These are phyloP conservation scores for Eira barbara DNA, from an alignment of 2,113 vertebrate genomes.

Conservation along the genomic window DNA sequence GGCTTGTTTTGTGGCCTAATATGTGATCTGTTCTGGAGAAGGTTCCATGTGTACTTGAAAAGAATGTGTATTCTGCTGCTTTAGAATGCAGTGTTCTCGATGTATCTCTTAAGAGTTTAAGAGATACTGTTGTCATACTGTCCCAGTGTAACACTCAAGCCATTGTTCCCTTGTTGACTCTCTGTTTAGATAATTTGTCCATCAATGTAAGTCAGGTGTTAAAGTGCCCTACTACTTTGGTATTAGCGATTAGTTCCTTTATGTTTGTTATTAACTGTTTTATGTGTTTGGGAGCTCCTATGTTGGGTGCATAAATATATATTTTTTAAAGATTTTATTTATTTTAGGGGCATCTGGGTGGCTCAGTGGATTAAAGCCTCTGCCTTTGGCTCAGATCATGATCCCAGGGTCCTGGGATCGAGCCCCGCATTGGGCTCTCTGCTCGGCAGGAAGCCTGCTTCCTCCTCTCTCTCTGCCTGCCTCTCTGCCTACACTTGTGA, in stretches of 20 bases:
- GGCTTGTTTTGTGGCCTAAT: not conserved
- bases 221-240: not conserved
- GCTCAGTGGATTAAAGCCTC: no score
- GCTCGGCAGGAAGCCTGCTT: no score
- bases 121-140: not conserved
- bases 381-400: no score
- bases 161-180: not conserved
- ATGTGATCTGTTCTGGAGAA: not conserved
- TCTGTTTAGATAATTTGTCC: not conserved
- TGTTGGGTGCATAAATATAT: not conserved
- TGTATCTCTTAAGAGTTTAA: not conserved
- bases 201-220: not conserved
- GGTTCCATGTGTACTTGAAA: not conserved
- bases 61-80: not conserved
- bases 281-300: not conserved
- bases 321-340: no score
- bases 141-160: not conserved
- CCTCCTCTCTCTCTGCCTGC: no score
- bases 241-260: not conserved
- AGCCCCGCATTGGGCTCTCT: no score
- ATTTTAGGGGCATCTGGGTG: no score
- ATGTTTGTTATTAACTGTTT: not conserved
- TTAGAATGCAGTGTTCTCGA: not conserved
- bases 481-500: no score
- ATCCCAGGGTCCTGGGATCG: no score